Percentiles rank a stretch among this genome's conserved stretches.
phyloP scores from a whole-genome alignment of 92 coral and sea anemone genomes.

The Epizoanthus stellaris region DNA sequence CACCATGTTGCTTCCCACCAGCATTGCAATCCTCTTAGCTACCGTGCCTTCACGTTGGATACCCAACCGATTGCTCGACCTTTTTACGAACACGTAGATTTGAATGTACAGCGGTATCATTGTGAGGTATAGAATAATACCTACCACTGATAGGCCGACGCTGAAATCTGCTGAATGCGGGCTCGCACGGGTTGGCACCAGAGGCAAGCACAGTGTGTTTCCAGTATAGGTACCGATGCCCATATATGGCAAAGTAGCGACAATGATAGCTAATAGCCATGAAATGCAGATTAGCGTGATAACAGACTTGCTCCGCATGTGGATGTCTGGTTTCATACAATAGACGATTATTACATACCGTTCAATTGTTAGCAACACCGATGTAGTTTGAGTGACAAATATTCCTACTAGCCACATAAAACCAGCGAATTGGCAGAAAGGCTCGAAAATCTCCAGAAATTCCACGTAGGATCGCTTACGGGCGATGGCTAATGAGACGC shows the following conservation, averaged over 20 bases:
- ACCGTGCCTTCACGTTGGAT: constrained; percentile 79
- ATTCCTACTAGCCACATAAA: constrained; percentile 78
- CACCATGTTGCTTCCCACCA: constrained; percentile 71
- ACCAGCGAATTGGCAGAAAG: constrained; percentile 69
- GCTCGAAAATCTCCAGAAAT: constrained; percentile 29
- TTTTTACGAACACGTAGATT: constrained; percentile 67
- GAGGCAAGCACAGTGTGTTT: constrained; percentile 82
- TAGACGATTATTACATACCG: constrained; percentile 75
- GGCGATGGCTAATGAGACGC: constrained; percentile 16
- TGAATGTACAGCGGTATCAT: constrained; percentile 74
- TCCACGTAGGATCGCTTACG: constrained; percentile 47
- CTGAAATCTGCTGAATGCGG: constrained; percentile 67
- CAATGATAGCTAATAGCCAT: constrained; percentile 61
- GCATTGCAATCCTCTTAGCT: constrained; percentile 68
- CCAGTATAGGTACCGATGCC: constrained; percentile 78
- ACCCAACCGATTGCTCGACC: constrained; percentile 64
- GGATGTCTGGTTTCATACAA: constrained; percentile 70
- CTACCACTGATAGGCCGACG: constrained; percentile 58
- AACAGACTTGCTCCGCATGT: constrained; percentile 33
- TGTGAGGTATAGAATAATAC: constrained; percentile 58
- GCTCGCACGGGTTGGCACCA: constrained; percentile 68
- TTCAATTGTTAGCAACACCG: constrained; percentile 70
- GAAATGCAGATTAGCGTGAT: constrained; percentile 31
- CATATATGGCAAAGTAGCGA: constrained; percentile 67
- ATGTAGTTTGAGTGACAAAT: constrained; percentile 60